phyloP scores from a whole-genome alignment of 2,797 vertebrate species.

The Scolopax bukidnonensis region DNA sequence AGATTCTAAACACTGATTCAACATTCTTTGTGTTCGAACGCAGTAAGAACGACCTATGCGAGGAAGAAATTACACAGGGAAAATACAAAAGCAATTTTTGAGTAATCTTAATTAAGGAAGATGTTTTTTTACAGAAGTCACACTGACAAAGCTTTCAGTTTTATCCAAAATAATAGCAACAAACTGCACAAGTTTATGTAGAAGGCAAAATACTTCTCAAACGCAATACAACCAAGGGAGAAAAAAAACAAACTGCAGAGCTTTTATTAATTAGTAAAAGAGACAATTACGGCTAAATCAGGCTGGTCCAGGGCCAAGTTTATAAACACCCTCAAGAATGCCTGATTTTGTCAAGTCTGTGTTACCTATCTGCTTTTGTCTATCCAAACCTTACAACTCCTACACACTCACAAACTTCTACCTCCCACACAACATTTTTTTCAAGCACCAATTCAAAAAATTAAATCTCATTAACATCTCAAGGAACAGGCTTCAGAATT shows the following conservation, averaged over 20 bases:
- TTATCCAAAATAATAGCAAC: not conserved
- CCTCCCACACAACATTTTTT: not conserved
- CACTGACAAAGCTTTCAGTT: not conserved
- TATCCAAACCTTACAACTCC: not conserved
- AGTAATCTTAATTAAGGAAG: not conserved
- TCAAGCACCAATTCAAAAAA: not conserved
- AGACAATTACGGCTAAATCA: not conserved
- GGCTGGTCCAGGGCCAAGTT: not conserved
- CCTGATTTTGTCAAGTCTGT: not conserved
- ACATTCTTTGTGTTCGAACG: slow-evolving; percentile 91
- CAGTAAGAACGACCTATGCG: slow-evolving; percentile 92
- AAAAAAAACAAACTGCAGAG: not conserved
- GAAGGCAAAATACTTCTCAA: not conserved
- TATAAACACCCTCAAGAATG: not conserved
- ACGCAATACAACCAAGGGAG: not conserved
- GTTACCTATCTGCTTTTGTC: not conserved
- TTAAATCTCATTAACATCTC: not conserved
- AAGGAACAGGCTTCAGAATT: not conserved
- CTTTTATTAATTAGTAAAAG: not conserved
- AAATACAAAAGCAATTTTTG: not conserved
- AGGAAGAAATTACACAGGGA: slow-evolving; percentile 5
- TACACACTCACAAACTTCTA: not conserved
- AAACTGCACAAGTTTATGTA: not conserved
- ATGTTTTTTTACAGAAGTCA: not conserved
- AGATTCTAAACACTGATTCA: slow-evolving; percentile 87